phyloP scores from a whole-genome alignment of 1,140 invertebrate species.

The Pemphigus obesinymphae region DNA sequence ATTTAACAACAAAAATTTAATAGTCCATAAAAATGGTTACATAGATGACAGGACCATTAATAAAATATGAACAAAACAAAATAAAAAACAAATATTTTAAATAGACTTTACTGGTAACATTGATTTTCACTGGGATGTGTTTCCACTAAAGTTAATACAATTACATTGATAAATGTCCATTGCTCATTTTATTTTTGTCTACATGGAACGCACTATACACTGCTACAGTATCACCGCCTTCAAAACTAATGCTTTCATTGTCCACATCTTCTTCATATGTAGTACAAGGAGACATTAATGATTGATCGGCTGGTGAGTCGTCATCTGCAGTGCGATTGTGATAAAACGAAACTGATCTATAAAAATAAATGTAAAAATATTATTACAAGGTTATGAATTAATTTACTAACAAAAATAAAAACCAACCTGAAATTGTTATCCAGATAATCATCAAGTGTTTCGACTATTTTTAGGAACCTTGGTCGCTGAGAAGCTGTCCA shows the following conservation, averaged over 20 bases:
- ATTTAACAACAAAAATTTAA: constrained; percentile 14
- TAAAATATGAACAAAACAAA: constrained; percentile 1
- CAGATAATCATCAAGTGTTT: constrained; percentile 57
- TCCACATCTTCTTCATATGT: constrained; percentile 7
- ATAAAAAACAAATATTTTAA: constrained; percentile 20
- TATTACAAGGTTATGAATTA: neutral
- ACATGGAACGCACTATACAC: constrained; percentile 8
- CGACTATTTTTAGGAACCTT: constrained; percentile 76
- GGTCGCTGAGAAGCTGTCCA: constrained; percentile 70
- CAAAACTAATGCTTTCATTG: neutral
- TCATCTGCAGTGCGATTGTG: neutral
- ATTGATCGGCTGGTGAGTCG: neutral
- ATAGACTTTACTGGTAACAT: constrained; percentile 38
- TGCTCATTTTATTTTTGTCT: constrained; percentile 13
- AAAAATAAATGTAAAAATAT: neutral
- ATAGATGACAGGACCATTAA: neutral
- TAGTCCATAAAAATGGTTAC: neutral
- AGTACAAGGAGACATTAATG: constrained; percentile 9
- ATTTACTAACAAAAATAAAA: constrained; percentile 40
- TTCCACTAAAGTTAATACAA: neutral
- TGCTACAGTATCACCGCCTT: neutral
- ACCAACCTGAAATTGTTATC: constrained; percentile 46
- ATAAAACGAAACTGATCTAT: constrained; percentile 32
- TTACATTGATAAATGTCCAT: constrained; percentile 23
- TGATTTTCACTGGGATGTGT: constrained; percentile 11